These are phyloP conservation scores for Scaptomyza caliginosa DNA, from an alignment of 2,888 invertebrate genomes.

Conservation along the genomic window DNA sequence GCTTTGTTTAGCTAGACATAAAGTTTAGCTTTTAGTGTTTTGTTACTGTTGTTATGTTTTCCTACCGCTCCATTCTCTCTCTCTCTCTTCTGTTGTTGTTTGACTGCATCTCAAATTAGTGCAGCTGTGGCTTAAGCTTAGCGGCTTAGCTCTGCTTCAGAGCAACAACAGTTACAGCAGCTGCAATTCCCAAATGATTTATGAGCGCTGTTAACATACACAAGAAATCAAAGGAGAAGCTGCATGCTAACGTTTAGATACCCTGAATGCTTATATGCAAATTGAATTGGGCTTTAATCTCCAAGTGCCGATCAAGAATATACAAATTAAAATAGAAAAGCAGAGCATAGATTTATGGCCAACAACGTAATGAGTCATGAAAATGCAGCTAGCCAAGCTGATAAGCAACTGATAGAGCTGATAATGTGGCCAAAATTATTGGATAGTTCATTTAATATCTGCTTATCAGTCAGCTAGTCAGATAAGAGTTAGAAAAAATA, in stretches of 20 bases:
- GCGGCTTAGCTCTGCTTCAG: neutral
- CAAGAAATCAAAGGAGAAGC: neutral
- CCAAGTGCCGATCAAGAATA: too few relatives aligned
- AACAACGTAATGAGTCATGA: slow-evolving; percentile 29
- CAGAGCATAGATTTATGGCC: slow-evolving; percentile 27
- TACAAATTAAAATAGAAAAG: neutral
- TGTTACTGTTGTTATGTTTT: neutral
- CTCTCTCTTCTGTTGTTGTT: too few relatives aligned
- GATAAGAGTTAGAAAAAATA: slow-evolving; percentile 17
- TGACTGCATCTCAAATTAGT: slow-evolving; percentile 57
- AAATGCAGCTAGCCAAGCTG: slow-evolving; percentile 11
- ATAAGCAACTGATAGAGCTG: neutral
- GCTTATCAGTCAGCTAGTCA: slow-evolving; percentile 26
- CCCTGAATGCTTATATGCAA: neutral
- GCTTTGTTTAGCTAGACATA: slow-evolving; percentile 62
- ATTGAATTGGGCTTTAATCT: neutral
- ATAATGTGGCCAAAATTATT: neutral
- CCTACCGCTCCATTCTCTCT: too few relatives aligned
- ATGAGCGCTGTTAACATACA: slow-evolving; percentile 35
- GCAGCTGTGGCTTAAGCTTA: slow-evolving; percentile 24
- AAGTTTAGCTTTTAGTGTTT: neutral
- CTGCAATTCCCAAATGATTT: slow-evolving; percentile 55
- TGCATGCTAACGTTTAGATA: neutral
- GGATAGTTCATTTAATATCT: slow-evolving; percentile 18
- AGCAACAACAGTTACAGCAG: slow-evolving; percentile 26